Conservation (phyloP, 2,113 vertebrate genomes). For the Toxotes chatareus region DNA sequence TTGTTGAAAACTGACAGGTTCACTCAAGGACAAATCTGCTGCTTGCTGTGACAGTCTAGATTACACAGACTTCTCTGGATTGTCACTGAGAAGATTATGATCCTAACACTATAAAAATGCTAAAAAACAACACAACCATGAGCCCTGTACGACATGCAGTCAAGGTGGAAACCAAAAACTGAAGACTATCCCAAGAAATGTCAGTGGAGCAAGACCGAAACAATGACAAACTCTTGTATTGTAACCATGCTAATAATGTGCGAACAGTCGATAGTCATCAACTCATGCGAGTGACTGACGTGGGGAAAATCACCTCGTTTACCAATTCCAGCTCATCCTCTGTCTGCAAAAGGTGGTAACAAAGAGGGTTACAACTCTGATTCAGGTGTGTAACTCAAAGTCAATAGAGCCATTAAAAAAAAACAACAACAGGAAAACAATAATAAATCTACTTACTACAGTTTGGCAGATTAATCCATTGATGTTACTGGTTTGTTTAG, state of each 20-base stretch:
- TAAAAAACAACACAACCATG: constrained; percentile 61
- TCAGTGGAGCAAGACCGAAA: constrained; percentile 66
- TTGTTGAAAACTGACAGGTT: constrained; percentile 24
- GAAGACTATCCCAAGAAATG: constrained; percentile 60
- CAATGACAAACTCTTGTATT: constrained; percentile 49
- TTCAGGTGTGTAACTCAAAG: not conserved
- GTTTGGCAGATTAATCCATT: not conserved
- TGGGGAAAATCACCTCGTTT: constrained; percentile 86
- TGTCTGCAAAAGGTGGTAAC: constrained; percentile 86
- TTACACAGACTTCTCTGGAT: not conserved
- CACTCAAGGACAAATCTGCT: constrained; percentile 14
- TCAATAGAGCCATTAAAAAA: constrained; percentile 4
- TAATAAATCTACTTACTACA: constrained; percentile 16
- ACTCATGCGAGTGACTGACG: constrained; percentile 77
- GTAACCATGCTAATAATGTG: constrained; percentile 73
- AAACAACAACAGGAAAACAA: constrained; percentile 8
- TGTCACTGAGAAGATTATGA: constrained; percentile 25
- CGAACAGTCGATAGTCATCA: constrained; percentile 44
- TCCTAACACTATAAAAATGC: constrained; percentile 34
- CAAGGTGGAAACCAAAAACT: constrained; percentile 56
- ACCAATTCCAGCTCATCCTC: constrained; percentile 97
- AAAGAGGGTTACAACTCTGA: constrained; percentile 70
- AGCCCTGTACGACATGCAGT: constrained; percentile 74
- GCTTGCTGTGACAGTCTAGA: not conserved
- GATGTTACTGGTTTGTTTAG: not conserved